Conservation (phyloP, 2,888 invertebrate species). For the Macropis europaea region DNA sequence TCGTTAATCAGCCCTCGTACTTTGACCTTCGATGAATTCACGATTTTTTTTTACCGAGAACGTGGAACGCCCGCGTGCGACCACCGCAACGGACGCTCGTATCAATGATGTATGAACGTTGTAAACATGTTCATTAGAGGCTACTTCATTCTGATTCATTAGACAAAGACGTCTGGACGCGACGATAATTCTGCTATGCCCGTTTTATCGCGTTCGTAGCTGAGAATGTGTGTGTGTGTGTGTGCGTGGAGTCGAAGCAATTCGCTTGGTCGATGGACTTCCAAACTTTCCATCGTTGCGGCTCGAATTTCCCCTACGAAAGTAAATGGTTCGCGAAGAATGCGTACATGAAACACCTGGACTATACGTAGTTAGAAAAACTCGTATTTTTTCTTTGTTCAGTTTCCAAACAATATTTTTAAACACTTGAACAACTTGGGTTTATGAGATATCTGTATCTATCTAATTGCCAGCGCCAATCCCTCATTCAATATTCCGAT, state of each 20-base stretch:
- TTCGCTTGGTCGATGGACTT: no score
- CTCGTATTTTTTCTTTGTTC: slow-evolving; percentile 16
- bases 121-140: slow-evolving; percentile 1
- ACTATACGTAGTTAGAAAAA: background rate
- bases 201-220: background rate
- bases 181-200: background rate
- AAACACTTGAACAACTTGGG: no score
- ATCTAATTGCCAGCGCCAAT: no score
- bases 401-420: no score
- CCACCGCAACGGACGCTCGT: background rate
- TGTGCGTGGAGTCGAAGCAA: no score
- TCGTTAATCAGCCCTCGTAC: slow-evolving; percentile 22
- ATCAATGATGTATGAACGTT: background rate
- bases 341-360: background rate
- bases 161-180: background rate
- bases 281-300: background rate
- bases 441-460: no score
- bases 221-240: no score
- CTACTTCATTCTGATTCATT: background rate
- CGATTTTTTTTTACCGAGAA: slow-evolving; percentile 11
- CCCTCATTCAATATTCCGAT: no score
- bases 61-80: background rate
- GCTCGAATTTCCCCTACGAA: no score
- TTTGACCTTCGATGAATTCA: slow-evolving; percentile 20
- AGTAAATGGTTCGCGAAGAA: no score